Evolutionary conservation across 2,113 vertebrate species (phyloP).

Genomic region (Elanus axillaris): DNA sequence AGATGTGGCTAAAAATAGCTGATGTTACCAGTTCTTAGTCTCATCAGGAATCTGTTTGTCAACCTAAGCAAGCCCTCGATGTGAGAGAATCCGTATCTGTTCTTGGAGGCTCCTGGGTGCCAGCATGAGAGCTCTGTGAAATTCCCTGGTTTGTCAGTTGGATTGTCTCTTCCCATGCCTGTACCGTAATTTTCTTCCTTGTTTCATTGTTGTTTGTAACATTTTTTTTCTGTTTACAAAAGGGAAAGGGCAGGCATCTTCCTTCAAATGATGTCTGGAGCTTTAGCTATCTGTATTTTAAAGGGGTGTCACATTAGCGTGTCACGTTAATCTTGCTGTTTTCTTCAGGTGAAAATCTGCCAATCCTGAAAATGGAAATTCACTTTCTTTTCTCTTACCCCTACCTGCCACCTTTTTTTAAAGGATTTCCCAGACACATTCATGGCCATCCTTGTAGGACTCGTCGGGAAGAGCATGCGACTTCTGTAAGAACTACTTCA

Average conservation of each 20-base stretch:
- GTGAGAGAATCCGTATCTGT: neutral
- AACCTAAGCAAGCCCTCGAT: neutral
- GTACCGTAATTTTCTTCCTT: neutral
- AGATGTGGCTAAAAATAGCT: neutral
- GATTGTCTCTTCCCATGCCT: neutral
- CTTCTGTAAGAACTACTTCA: neutral
- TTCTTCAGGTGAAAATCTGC: neutral
- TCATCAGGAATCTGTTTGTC: neutral
- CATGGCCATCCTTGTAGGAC: neutral
- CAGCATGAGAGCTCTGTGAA: neutral
- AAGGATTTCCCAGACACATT: neutral
- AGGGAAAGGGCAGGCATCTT: neutral
- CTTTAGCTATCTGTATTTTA: neutral
- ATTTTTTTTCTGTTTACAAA: neutral
- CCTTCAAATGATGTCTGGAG: neutral
- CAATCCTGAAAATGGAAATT: neutral
- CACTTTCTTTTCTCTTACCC: neutral
- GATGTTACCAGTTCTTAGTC: neutral
- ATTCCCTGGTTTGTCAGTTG: neutral
- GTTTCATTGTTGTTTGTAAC: neutral
- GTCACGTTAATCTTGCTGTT: neutral
- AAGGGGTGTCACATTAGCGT: no score
- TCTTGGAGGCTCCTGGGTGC: neutral
- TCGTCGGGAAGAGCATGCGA: neutral
- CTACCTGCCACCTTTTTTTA: rapidly evolving